A percentile compares a stretch with the other conserved stretches of the same genome.
Conservation (phyloP, 2,113 vertebrate genomes). For the Psophia crepitans region DNA sequence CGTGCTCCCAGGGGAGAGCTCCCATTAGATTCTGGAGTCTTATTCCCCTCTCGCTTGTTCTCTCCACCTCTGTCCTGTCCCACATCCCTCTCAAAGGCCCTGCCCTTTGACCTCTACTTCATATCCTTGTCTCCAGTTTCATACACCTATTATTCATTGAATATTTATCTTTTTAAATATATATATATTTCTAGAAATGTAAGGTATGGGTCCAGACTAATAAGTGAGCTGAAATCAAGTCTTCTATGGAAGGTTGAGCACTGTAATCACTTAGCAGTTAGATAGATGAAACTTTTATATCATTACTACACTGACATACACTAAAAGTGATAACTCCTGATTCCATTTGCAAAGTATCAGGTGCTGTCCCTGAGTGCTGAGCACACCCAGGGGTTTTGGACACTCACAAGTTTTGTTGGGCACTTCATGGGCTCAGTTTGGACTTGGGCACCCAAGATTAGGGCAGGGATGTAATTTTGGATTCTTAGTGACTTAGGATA, state of each 20-base stretch:
- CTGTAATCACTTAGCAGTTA: neutral
- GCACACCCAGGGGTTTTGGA: neutral
- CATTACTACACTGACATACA: neutral
- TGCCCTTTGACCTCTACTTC: neutral
- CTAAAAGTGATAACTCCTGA: neutral
- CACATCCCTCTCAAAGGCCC: neutral
- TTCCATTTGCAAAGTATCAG: neutral
- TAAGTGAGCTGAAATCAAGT: neutral
- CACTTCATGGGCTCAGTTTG: fast-evolving
- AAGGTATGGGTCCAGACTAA: neutral
- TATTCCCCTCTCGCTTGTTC: neutral
- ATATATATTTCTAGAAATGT: neutral
- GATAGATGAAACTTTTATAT: neutral
- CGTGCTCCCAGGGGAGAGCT: neutral
- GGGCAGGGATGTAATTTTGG: neutral
- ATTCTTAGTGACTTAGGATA: neutral
- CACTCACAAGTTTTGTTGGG: neutral
- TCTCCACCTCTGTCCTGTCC: neutral
- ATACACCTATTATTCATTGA: neutral
- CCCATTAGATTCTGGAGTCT: neutral
- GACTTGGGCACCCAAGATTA: neutral
- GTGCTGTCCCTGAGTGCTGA: neutral
- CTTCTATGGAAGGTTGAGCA: neutral
- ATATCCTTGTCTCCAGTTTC: neutral
- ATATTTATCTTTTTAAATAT: neutral